Evolutionary conservation across 2,797 vertebrate genomes (phyloP).

Genomic region (Thunnus albacares): DNA sequence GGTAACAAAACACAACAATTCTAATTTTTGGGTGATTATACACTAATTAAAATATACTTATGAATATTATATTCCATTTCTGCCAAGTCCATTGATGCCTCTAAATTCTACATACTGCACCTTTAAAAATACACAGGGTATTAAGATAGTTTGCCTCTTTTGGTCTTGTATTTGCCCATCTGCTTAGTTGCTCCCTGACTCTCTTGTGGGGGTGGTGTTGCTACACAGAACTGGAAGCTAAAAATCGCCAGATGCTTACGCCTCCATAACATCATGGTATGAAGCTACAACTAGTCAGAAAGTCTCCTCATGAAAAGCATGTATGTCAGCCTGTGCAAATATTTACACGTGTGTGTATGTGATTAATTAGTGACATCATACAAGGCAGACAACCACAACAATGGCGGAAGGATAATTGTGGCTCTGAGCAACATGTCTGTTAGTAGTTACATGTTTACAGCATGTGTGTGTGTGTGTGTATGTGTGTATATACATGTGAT

Average conservation of each 20-base stretch:
- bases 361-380: background rate
- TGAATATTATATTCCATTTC: no score
- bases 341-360: constrained; percentile 1
- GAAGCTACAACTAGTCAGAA: constrained; percentile 1
- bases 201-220: background rate
- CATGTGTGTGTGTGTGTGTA: no score
- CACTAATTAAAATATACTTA: no score
- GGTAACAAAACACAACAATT: no score
- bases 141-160: constrained; percentile 22
- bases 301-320: no score
- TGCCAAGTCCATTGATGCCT: no score
- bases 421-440: background rate
- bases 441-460: background rate
- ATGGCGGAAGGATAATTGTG: constrained; percentile 6
- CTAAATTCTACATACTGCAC: no score
- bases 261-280: constrained; percentile 11
- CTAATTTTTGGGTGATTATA: no score
- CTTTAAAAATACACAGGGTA: background rate
- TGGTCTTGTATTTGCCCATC: background rate
- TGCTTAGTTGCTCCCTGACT: constrained; percentile 29
- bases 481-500: background rate
- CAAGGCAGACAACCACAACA: constrained; percentile 18
- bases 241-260: constrained; percentile 34
- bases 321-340: background rate
- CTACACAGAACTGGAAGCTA: constrained; percentile 31